phyloP scores from a whole-genome alignment of 1,140 invertebrate species.

The Caenorhabditis latens region DNA sequence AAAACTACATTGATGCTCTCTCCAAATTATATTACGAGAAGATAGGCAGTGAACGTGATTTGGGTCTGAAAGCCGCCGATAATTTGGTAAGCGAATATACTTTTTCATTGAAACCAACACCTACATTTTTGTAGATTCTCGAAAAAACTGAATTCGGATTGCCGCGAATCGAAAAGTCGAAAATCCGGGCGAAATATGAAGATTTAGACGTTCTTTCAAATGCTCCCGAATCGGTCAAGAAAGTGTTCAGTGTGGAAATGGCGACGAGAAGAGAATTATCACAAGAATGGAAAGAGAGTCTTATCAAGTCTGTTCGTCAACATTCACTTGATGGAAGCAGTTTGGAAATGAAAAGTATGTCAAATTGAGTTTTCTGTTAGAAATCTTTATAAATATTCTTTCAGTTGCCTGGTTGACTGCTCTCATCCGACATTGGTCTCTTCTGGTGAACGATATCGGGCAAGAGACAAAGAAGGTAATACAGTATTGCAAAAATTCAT shows the following conservation, averaged over 20 bases:
- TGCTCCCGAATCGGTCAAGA: slow-evolving; percentile 75
- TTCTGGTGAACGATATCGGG: slow-evolving; percentile 71
- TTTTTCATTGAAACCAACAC: not conserved
- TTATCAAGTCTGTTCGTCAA: slow-evolving; percentile 68
- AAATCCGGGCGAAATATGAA: slow-evolving; percentile 71
- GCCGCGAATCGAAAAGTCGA: slow-evolving; percentile 68
- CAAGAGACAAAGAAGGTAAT: slow-evolving; percentile 64
- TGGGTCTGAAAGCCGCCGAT: slow-evolving; percentile 74
- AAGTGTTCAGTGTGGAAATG: slow-evolving; percentile 70
- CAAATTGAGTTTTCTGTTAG: not conserved
- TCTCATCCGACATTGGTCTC: slow-evolving; percentile 76
- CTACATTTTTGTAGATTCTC: slow-evolving; percentile 32
- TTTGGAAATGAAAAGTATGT: slow-evolving; percentile 59
- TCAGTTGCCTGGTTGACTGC: slow-evolving; percentile 76
- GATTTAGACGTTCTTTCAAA: slow-evolving; percentile 69
- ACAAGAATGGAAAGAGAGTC: slow-evolving; percentile 70
- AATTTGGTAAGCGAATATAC: slow-evolving; percentile 65
- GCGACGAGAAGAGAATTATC: slow-evolving; percentile 72
- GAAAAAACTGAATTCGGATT: slow-evolving; percentile 69
- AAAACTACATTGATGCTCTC: slow-evolving; percentile 74
- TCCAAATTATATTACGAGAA: slow-evolving; percentile 74
- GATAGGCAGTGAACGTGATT: slow-evolving; percentile 73
- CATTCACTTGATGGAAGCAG: slow-evolving; percentile 69
- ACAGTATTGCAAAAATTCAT: not conserved
- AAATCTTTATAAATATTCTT: slow-evolving; percentile 16